A percentile compares a stretch with the other conserved stretches of the same genome.
These are phyloP conservation scores for Pongo abelii DNA, from an alignment of 2,113 vertebrate genomes.

Conservation along the genomic window DNA sequence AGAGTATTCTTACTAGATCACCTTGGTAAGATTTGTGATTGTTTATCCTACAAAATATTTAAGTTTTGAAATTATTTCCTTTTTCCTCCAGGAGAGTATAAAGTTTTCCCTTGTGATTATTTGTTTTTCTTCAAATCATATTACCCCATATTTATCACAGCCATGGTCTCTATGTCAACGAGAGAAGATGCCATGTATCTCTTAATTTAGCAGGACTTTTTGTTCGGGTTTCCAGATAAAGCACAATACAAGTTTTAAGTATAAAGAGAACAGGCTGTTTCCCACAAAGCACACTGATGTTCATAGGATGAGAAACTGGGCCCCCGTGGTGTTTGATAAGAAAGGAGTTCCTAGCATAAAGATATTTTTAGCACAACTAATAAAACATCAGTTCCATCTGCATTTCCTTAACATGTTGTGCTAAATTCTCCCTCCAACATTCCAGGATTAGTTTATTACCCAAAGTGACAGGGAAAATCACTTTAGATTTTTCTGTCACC, in stretches of 20 bases:
- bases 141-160: slow-evolving; percentile 44
- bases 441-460: background rate
- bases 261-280: slow-evolving; percentile 29
- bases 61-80: slow-evolving; percentile 67
- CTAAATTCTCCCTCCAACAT: background rate
- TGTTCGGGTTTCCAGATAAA: slow-evolving; percentile 55
- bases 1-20: background rate
- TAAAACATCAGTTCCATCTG: slow-evolving; percentile 37
- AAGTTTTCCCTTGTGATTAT: slow-evolving; percentile 25
- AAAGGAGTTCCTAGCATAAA: slow-evolving; percentile 65
- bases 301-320: slow-evolving; percentile 51
- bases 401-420: slow-evolving; percentile 56
- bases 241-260: slow-evolving; percentile 51
- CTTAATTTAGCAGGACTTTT: slow-evolving; percentile 57
- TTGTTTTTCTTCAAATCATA: slow-evolving; percentile 61
- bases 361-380: slow-evolving; percentile 68
- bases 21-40: slow-evolving; percentile 17
- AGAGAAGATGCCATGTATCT: background rate
- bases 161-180: slow-evolving; percentile 18
- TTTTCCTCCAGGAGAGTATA: slow-evolving; percentile 61
- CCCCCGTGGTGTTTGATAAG: slow-evolving; percentile 28
- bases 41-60: slow-evolving; percentile 43
- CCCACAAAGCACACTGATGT: background rate
- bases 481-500: background rate
- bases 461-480: slow-evolving; percentile 19